Percentiles rank a stretch among this genome's conserved stretches.
Evolutionary conservation across 1,140 invertebrate genomes (phyloP).

Genomic region (Drosophila mojavensis): DNA sequence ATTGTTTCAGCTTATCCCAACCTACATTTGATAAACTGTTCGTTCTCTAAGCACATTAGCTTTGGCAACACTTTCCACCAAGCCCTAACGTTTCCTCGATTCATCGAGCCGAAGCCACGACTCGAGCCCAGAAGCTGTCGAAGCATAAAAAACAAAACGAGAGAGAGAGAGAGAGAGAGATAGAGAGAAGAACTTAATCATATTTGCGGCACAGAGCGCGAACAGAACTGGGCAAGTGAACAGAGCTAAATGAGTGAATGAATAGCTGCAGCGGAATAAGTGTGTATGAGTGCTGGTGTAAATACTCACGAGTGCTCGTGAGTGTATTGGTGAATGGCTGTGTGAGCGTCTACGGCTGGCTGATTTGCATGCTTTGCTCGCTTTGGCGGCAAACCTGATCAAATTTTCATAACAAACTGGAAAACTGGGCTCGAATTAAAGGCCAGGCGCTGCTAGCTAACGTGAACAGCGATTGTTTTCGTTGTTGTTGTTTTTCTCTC

Average conservation of each 20-base stretch:
- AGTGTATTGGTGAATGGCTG: conserved; percentile 12
- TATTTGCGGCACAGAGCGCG: conserved; percentile 47
- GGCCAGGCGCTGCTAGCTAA: conserved; percentile 39
- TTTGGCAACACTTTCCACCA: neutral
- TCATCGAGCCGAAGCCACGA: conserved; percentile 1
- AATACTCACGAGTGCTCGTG: neutral
- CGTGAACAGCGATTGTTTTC: conserved; percentile 4
- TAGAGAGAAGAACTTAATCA: conserved; percentile 55
- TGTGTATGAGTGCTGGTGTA: neutral
- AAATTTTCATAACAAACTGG: conserved; percentile 48
- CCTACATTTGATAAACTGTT: neutral
- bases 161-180: neutral
- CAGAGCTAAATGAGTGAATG: conserved; percentile 49
- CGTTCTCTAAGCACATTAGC: conserved; percentile 9
- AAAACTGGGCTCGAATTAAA: conserved; percentile 49
- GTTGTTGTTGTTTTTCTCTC: conserved; percentile 4
- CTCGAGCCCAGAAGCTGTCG: conserved; percentile 59
- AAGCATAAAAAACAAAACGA: conserved; percentile 47
- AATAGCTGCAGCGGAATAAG: conserved; percentile 19
- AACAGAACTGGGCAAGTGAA: conserved; percentile 21
- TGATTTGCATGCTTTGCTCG: conserved; percentile 44
- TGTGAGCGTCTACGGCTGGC: conserved; percentile 32
- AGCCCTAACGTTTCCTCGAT: neutral
- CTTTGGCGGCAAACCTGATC: conserved; percentile 32
- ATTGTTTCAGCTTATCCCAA: conserved; percentile 3